Evolutionary conservation across 1,140 invertebrate genomes (phyloP), one percentile per base, ranked within the genome.

Genomic region (Arion vulgaris): DNA sequence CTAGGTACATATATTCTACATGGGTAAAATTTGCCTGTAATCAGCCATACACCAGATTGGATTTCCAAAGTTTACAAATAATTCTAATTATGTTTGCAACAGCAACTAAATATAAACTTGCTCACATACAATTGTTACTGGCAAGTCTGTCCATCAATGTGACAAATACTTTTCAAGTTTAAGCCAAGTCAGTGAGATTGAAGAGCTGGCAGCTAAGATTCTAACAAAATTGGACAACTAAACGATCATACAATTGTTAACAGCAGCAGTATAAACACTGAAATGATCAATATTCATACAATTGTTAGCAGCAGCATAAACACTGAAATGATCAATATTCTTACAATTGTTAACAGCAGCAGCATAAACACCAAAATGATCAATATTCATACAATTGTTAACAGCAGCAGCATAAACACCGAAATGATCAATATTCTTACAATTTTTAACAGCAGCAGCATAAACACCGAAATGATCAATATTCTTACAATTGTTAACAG

Each of bases 101-200:
- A n/a, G 15, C 15, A 45, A 45, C 69, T 80, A 88, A 62, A 99
- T 97, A 93, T 98, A 99, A 88, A 98, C 95, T 94, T 99, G 98
- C 92, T 97, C 95, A 45, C n/a, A n/a, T n/a, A n/a, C n/a, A n/a
- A n/a, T n/a, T n/a, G n/a, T n/a, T n/a, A 80, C 95, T 95, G 19
- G 97, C 95, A 39, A 99, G 93, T 86, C 94, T 95, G 91, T 98
- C 97, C 68, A 96, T 95, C 93, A 99, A 99, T 26, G 98, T 99
- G 7, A 96, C 95, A 93, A 99, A 99, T 92, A n/a, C n/a, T n/a
- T n/a, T 99, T 99, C 93, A 99, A 99, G 81, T 98, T 96, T 53
- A 99, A 94, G 66, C 98, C 98, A 93, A 99, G 97, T 96, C 68
- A 99, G 99, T 0, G 98, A 99, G 84, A 99, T 99, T 1, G 98